Base-by-base conservation (phyloP, 2,888 invertebrate species). In the Incurvaria masculella region DNA sequence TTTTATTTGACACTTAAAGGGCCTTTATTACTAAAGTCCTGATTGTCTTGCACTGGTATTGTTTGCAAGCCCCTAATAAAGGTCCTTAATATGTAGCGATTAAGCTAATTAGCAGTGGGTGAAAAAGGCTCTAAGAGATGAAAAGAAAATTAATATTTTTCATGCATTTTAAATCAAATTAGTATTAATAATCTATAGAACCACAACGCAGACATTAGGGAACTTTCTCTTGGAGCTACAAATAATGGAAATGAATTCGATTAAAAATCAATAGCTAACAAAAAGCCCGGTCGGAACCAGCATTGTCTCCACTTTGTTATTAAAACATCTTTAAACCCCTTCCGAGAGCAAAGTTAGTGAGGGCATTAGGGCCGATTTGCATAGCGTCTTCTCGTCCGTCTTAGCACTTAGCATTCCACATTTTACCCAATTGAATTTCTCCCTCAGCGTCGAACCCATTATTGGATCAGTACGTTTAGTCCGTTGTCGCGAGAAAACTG, bases 401-500 rank as follows among this genome's bases (percentile, higher is more conserved):
- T 53, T 53, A 52, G 53, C 53, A 53, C 53, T 53, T 53, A 53
- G 52, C 45, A 52, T 44, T 50, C 49, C 47, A 53, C 51, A 52
- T 53, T 52, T 51, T 49, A 52, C 51, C 49, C 51, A 50, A 53
- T 53, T 53, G 49, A 53, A 50, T 53, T 53, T 41, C 17, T 41
- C 21, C 18, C 5, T 14, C 8, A 10, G 19, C 41, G 3, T 17
- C 41, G 8, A n/a, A 21, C 6, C 17, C 41, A 41, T 41, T 41
- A 41, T 41, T 41, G 41, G 41, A 41, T 41, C 41, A 17, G 11
- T 8, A 14, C 18, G 21, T 17, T 41, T 11, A 33, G 33, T n/a
- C 8, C 23, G n/a, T n/a, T n/a, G n/a, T n/a, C n/a, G 23, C 4
- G 23, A 23, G 4, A n/a, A 33, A 8, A 33, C 4, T 33, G 33